Conservation (phyloP, 2,113 vertebrate genomes). For the Dromiciops gliroides region DNA sequence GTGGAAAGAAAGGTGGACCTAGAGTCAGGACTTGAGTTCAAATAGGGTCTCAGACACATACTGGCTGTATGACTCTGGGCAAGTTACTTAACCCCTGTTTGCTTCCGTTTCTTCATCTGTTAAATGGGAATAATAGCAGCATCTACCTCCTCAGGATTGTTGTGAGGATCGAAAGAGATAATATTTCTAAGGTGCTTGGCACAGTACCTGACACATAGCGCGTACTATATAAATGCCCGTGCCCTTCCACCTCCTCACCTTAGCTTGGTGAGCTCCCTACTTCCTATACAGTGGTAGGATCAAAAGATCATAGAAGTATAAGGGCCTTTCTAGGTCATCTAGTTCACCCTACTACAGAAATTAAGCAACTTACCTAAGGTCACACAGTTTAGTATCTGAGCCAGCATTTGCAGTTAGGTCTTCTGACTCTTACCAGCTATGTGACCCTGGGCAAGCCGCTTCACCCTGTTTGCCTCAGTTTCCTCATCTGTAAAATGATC, state of each 20-base stretch:
- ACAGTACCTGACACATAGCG: too few relatives aligned
- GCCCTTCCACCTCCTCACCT: not conserved
- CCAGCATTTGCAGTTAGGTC: not conserved
- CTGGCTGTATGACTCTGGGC: not conserved
- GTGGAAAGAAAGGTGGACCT: not conserved
- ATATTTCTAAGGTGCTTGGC: too few relatives aligned
- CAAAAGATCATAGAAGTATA: not conserved
- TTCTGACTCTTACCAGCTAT: not conserved
- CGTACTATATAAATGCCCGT: not conserved
- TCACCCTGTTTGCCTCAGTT: not conserved
- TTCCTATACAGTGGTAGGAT: not conserved
- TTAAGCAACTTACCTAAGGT: not conserved
- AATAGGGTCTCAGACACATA: not conserved
- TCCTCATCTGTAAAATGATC: not conserved
- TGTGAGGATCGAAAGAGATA: not conserved
- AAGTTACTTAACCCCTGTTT: not conserved
- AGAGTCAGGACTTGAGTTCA: not conserved
- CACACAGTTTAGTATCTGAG: not conserved
- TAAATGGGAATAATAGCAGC: too few relatives aligned
- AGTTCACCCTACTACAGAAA: not conserved
- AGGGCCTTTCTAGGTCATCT: not conserved
- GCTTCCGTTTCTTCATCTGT: not conserved
- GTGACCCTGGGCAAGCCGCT: not conserved
- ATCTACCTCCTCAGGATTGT: not conserved
- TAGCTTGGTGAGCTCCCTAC: too few relatives aligned